These are phyloP conservation scores for Lasioglossum figueresi DNA, from an alignment of 2,888 invertebrate genomes.

Conservation along the genomic window DNA sequence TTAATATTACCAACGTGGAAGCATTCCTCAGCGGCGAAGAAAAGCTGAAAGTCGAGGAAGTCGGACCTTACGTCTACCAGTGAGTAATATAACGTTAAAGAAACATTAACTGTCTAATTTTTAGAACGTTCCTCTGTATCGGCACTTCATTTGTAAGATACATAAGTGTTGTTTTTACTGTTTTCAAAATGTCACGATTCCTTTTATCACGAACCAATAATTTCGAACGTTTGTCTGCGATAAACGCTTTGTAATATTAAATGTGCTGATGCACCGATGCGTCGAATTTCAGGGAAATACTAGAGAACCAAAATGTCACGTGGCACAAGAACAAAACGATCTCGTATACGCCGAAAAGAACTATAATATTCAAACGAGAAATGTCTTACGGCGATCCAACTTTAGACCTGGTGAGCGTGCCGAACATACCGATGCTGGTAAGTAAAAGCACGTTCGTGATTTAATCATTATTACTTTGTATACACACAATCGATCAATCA, in stretches of 20 bases:
- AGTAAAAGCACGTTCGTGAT: conserved; percentile 79
- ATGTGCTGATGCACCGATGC: not conserved
- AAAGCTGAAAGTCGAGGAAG: conserved; percentile 89
- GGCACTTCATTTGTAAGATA: no score
- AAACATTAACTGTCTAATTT: not conserved
- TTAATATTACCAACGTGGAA: conserved; percentile 92
- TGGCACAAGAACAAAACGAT: conserved; percentile 88
- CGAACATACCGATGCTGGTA: conserved; percentile 90
- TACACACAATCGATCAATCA: not conserved
- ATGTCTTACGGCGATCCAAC: conserved; percentile 88
- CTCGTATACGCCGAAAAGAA: conserved; percentile 87
- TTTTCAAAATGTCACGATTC: not conserved
- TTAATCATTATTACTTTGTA: not conserved
- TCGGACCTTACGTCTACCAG: conserved; percentile 94
- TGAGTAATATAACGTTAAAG: conserved; percentile 84
- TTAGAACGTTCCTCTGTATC: not conserved
- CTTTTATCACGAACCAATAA: not conserved
- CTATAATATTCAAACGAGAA: conserved; percentile 87
- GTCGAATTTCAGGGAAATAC: conserved; percentile 86
- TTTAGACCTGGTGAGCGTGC: conserved; percentile 86
- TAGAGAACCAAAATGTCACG: conserved; percentile 88
- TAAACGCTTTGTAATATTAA: not conserved
- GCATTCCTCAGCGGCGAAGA: conserved; percentile 88
- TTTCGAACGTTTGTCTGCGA: not conserved
- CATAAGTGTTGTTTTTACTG: no score